Percentiles rank a stretch among this genome's conserved stretches.
These are phyloP conservation scores for Rhyacichthys aspro DNA, from an alignment of 2,797 vertebrate species.

Conservation along the genomic window DNA sequence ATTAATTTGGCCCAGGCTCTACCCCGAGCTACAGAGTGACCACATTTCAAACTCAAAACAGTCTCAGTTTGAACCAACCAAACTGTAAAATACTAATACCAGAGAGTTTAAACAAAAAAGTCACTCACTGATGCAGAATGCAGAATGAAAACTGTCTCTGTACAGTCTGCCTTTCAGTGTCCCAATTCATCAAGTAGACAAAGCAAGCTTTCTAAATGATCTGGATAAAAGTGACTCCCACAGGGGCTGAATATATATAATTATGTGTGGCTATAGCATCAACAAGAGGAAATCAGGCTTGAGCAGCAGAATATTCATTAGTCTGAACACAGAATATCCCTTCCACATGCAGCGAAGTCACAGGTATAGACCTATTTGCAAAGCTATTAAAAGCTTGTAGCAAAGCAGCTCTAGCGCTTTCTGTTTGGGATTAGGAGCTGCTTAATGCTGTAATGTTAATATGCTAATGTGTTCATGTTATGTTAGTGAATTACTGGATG, in stretches of 20 bases:
- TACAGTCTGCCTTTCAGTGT: conserved; percentile 72
- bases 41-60: conserved; percentile 30
- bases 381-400: conserved; percentile 54
- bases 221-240: conserved; percentile 73
- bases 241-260: conserved; percentile 75
- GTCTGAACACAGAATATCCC: conserved; percentile 63
- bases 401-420: conserved; percentile 29
- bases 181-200: conserved; percentile 69
- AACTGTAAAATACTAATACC: too few relatives aligned
- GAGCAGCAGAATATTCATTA: conserved; percentile 70
- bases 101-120: too few relatives aligned
- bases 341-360: conserved; percentile 44
- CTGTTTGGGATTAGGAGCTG: conserved; percentile 65
- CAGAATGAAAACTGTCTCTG: too few relatives aligned
- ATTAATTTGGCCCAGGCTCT: conserved; percentile 48
- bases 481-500: conserved; percentile 65
- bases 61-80: too few relatives aligned
- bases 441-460: conserved; percentile 65
- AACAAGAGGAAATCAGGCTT: conserved; percentile 70
- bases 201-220: conserved; percentile 70
- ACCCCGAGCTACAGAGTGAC: conserved; percentile 30
- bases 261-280: conserved; percentile 69
- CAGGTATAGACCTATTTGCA: conserved; percentile 51
- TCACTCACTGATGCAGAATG: too few relatives aligned
- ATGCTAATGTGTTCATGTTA: conserved; percentile 63